Evolutionary conservation across 2,113 vertebrate genomes (phyloP).

Genomic region (Atlantisia rogersi): DNA sequence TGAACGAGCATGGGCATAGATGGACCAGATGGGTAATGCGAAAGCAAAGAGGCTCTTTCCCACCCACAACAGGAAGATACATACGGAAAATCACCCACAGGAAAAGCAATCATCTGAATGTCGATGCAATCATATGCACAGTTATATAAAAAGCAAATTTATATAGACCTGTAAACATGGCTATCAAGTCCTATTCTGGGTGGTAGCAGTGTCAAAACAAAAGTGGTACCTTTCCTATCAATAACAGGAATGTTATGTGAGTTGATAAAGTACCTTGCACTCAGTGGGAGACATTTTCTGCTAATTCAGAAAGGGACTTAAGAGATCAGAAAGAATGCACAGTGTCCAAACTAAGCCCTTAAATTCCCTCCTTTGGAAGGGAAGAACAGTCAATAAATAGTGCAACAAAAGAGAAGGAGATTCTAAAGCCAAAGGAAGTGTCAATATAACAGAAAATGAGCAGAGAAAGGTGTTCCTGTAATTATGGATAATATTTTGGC

Average conservation of each 20-base stretch:
- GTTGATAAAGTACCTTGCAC: not conserved
- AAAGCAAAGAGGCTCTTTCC: not conserved
- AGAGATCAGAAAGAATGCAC: not conserved
- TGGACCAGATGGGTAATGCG: not conserved
- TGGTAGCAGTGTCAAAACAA: not conserved
- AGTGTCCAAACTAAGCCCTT: not conserved
- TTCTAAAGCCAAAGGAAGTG: not conserved
- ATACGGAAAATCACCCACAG: not conserved
- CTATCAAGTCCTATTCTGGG: not conserved
- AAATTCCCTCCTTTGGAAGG: not conserved
- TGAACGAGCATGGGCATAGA: not conserved
- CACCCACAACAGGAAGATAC: constrained; percentile 9
- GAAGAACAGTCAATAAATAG: not conserved
- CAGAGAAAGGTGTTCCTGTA: not conserved
- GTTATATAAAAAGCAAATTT: not conserved
- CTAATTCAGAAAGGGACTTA: not conserved
- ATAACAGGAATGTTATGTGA: not conserved
- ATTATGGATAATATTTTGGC: not conserved
- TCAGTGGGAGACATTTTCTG: not conserved
- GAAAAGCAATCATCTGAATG: not conserved
- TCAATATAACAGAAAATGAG: not conserved
- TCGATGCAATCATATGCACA: not conserved
- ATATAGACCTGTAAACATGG: not conserved
- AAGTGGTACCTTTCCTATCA: not conserved
- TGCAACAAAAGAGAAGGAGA: not conserved